phyloP scores from a whole-genome alignment of 2,888 invertebrate species.

The Parnassius glacialis region DNA sequence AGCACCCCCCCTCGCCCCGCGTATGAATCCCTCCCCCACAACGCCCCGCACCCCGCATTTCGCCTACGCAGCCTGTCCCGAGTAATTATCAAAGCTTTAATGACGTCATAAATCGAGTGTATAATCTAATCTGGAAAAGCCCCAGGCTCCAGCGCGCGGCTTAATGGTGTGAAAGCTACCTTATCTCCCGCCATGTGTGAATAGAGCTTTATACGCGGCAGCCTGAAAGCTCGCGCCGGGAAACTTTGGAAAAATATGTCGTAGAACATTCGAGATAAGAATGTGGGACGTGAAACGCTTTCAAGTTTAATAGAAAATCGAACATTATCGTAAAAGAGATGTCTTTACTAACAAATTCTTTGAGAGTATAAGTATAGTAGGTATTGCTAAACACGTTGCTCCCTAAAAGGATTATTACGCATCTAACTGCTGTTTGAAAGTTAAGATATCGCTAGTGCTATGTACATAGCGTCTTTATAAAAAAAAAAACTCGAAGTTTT shows the following conservation, averaged over 20 bases:
- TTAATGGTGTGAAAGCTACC: constrained; percentile 82
- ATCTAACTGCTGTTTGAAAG: constrained; percentile 23
- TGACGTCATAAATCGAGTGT: constrained; percentile 82
- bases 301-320: constrained; percentile 82
- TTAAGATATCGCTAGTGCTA: constrained; percentile 3
- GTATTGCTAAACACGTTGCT: constrained; percentile 36
- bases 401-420: constrained; percentile 35
- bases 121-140: constrained; percentile 83
- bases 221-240: constrained; percentile 79
- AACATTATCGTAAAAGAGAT: constrained; percentile 80
- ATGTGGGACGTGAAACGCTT: constrained; percentile 79
- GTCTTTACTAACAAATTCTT: constrained; percentile 79
- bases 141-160: constrained; percentile 79
- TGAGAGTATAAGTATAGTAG: constrained; percentile 58
- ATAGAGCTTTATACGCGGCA: constrained; percentile 79
- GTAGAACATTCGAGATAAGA: constrained; percentile 79
- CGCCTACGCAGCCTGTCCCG: constrained; percentile 81
- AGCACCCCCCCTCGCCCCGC: constrained; percentile 55
- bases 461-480: constrained; percentile 2
- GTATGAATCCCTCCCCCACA: constrained; percentile 43
- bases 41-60: constrained; percentile 49
- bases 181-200: constrained; percentile 81
- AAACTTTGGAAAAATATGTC: constrained; percentile 81
- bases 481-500: constrained; percentile 16
- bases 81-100: constrained; percentile 83